phyloP scores from a whole-genome alignment of 1,140 invertebrate species.

The Mycetomoellerius zeteki region DNA sequence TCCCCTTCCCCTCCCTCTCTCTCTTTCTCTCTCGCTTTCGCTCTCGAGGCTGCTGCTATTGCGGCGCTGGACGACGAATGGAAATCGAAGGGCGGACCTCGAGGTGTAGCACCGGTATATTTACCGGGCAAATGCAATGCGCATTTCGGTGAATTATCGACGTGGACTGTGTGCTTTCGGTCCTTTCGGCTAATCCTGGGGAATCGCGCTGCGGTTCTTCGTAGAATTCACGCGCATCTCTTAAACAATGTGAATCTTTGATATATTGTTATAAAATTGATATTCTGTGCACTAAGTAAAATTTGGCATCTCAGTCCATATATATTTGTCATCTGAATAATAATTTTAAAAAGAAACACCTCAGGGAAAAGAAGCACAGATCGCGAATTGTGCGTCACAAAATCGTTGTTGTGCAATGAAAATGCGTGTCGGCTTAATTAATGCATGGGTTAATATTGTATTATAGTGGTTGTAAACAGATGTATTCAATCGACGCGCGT shows the following conservation, averaged over 20 bases:
- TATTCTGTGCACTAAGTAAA: neutral
- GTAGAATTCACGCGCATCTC: neutral
- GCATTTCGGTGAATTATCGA: slow-evolving; percentile 63
- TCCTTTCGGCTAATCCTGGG: slow-evolving; percentile 8
- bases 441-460: neutral
- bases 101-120: slow-evolving; percentile 49
- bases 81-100: slow-evolving; percentile 51
- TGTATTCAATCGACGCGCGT: slow-evolving; percentile 44
- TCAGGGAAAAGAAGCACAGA: neutral
- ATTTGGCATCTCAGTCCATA: neutral
- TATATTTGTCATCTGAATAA: neutral
- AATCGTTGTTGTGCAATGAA: neutral
- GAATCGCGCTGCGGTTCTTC: neutral
- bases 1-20: neutral
- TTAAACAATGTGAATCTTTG: neutral
- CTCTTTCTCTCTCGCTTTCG: neutral
- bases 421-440: slow-evolving; percentile 39
- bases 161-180: slow-evolving; percentile 6
- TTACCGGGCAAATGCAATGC: slow-evolving; percentile 56
- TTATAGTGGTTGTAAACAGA: slow-evolving; percentile 32
- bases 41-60: neutral
- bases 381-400: neutral
- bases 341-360: neutral
- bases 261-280: neutral
- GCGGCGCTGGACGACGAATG: slow-evolving; percentile 38